phyloP scores from a whole-genome alignment of 2,888 invertebrate genomes.

The Cerceris rybyensis region DNA sequence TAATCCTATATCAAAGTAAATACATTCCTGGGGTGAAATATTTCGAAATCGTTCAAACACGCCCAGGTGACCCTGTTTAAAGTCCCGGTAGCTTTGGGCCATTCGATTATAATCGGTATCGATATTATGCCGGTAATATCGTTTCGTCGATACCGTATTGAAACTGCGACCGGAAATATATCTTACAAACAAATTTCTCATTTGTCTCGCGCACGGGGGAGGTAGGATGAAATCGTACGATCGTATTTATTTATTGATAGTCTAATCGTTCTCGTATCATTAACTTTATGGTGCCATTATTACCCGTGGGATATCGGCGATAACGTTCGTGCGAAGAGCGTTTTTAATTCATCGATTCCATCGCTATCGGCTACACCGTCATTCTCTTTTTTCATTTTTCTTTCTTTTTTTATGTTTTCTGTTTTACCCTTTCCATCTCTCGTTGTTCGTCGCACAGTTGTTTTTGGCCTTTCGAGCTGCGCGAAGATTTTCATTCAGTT shows the following conservation, averaged over 20 bases:
- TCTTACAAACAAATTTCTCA: constrained; percentile 18
- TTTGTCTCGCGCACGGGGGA: not conserved
- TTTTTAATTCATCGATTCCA: not conserved
- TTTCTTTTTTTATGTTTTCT: not conserved
- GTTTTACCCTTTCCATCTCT: not conserved
- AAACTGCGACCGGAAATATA: not conserved
- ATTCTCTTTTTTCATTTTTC: not conserved
- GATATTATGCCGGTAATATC: constrained; percentile 1
- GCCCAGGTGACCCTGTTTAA: constrained; percentile 3
- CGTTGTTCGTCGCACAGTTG: not conserved
- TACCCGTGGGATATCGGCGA: not conserved
- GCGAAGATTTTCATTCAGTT: not conserved
- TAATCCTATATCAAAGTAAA: constrained; percentile 1
- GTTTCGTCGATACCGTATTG: constrained; percentile 6
- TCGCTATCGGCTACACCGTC: not conserved
- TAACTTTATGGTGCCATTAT: not conserved
- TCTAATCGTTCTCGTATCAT: not conserved
- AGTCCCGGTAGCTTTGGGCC: not conserved
- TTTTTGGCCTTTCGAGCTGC: not conserved
- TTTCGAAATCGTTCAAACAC: not conserved
- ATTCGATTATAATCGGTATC: not conserved
- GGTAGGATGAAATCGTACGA: not conserved
- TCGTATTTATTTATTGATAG: not conserved
- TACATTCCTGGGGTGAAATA: not conserved
- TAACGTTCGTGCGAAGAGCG: not conserved